Evolutionary conservation across 2,888 invertebrate species (phyloP), one percentile per base, ranked within the genome.

Genomic region (Euzetes globulus): DNA sequence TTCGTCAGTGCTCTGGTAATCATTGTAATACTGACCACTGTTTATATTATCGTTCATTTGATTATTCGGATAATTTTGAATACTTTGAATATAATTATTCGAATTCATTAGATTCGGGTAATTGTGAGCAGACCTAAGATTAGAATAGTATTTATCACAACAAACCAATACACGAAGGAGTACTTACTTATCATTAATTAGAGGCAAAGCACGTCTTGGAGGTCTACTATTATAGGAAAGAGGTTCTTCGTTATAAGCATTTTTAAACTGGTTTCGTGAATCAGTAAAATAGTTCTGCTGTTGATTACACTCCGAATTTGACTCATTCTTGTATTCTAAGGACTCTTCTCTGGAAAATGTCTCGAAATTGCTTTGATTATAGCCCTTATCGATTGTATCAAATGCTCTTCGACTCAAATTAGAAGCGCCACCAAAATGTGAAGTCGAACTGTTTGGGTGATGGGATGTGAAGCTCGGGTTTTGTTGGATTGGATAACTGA

Each of bases 401-500:
- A 47, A 70, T 11, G 78, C 77, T 71, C 77, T 74, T 74, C 75
- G 75, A 25, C 75, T 76, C 58, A 77, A 74, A 83, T 90, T 89
- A 50, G 91, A 90, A 63, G 89, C 90, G 72, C 87, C 87, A 77
- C 90, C 86, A 83, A 91, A 92, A 85, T 94, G 94, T 76, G 93
- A 92, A 33, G 91, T 92, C 76, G 94, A 93, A 82, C 91, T 91
- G 86, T 94, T 95, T 80, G 93, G 88, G 82, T 92, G 92, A 77
- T 84, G 83, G 68, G 77, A 74, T 41, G 76, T 77, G 81, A 82
- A 71, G 82, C 79, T 77, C 74, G 78, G 79, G 77, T 79, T 81
- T 82, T 91, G 91, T 77, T 89, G 89, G 81, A 91, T 88, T 72
- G 94, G 95, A 85, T 91, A 95, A 86, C 94, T 95, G 81, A 95